These are phyloP conservation scores for Agonopterix subpropinquella DNA, from an alignment of 2,888 invertebrate species.

Conservation along the genomic window DNA sequence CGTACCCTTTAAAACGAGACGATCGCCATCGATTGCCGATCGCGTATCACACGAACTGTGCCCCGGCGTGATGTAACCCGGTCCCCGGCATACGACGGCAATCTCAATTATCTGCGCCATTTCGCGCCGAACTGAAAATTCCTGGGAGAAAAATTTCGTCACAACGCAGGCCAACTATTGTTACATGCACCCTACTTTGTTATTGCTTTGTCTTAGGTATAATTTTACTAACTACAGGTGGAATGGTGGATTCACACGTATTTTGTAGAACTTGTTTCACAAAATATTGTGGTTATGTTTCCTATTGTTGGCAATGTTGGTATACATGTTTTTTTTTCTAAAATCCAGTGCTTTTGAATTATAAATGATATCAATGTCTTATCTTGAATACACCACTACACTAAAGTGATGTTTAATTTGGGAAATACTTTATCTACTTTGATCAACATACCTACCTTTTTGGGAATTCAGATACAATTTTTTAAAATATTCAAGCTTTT, in stretches of 20 bases:
- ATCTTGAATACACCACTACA: too few relatives aligned
- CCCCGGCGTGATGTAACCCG: conserved; percentile 23
- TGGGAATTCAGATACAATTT: too few relatives aligned
- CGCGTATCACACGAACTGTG: conserved; percentile 25
- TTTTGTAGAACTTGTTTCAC: neutral
- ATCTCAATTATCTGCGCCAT: conserved; percentile 23
- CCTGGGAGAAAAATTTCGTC: conserved; percentile 10
- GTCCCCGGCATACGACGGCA: conserved; percentile 15
- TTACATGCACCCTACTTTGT: conserved; percentile 10
- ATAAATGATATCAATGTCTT: too few relatives aligned
- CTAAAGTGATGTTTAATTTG: too few relatives aligned
- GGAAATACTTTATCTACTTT: too few relatives aligned
- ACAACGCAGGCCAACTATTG: conserved; percentile 7
- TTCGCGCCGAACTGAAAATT: conserved; percentile 9
- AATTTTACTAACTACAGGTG: neutral
- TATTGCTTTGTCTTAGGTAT: neutral
- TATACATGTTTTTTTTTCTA: too few relatives aligned
- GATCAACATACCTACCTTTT: too few relatives aligned
- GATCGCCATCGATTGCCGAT: conserved; percentile 9
- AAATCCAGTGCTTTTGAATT: too few relatives aligned
- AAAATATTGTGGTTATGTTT: neutral
- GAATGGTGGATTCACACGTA: neutral
- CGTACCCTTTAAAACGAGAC: neutral
- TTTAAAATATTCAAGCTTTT: too few relatives aligned
- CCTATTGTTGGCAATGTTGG: too few relatives aligned